A percentile compares a stretch with the other conserved stretches of the same genome.
phyloP scores from a whole-genome alignment of 2,113 vertebrate species.

The Rhizomys pruinosus region DNA sequence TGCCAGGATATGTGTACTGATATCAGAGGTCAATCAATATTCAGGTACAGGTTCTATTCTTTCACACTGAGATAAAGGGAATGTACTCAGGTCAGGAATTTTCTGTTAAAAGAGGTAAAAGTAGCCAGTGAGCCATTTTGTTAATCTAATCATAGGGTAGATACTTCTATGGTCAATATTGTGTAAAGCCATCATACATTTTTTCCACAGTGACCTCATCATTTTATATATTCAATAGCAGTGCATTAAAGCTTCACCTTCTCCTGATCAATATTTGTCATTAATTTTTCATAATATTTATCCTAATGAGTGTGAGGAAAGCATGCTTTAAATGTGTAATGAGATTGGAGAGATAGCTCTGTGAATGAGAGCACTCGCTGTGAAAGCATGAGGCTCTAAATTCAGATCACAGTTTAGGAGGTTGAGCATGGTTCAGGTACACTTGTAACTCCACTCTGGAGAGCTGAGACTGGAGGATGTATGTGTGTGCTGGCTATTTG shows the following conservation, averaged over 20 bases:
- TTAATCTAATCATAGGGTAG: not conserved
- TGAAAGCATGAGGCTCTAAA: not conserved
- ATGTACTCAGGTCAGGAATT: not conserved
- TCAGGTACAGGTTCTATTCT: not conserved
- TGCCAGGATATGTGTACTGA: not conserved
- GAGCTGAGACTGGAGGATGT: not conserved
- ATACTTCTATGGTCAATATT: not conserved
- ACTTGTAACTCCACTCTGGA: not conserved
- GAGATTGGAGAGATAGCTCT: not conserved
- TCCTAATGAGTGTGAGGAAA: not conserved
- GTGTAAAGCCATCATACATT: fast-evolving
- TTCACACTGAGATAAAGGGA: not conserved
- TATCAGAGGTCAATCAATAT: not conserved
- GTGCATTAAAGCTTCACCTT: not conserved
- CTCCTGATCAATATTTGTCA: not conserved
- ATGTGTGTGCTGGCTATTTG: fast-evolving
- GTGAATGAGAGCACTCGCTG: not conserved
- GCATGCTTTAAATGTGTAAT: not conserved
- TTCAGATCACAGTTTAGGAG: not conserved
- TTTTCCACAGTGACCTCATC: not conserved
- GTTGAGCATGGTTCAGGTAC: not conserved
- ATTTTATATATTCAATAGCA: not conserved
- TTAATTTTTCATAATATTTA: not conserved
- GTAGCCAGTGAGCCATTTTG: not conserved
- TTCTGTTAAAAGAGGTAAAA: no score